phyloP scores from a whole-genome alignment of 2,888 invertebrate species.

The Taenaris catops region DNA sequence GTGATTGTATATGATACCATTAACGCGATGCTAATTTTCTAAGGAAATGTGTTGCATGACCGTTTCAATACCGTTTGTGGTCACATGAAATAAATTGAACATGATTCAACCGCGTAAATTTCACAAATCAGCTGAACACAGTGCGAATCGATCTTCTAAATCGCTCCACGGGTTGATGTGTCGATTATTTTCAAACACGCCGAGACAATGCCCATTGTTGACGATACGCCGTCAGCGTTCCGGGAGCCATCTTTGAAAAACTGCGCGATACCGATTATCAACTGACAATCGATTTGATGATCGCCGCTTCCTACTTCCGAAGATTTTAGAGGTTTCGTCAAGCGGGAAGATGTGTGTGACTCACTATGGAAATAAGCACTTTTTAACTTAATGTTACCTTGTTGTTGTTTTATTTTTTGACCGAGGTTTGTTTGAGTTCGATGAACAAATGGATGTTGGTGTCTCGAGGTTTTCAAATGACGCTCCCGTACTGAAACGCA shows the following conservation, averaged over 20 bases:
- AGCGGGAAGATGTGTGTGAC: slow-evolving; percentile 17
- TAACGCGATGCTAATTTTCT: too few relatives aligned
- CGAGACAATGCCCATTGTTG: slow-evolving; percentile 67
- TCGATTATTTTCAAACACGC: slow-evolving; percentile 57
- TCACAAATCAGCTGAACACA: slow-evolving; percentile 8
- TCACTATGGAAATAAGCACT: too few relatives aligned
- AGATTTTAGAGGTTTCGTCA: slow-evolving; percentile 16
- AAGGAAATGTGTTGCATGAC: too few relatives aligned
- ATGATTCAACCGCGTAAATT: slow-evolving; percentile 6
- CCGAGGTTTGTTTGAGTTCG: too few relatives aligned
- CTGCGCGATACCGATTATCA: slow-evolving; percentile 43
- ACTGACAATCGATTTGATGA: slow-evolving; percentile 47
- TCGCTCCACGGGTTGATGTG: slow-evolving; percentile 32
- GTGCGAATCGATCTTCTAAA: slow-evolving; percentile 9
- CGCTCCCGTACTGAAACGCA: too few relatives aligned
- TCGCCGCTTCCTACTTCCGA: slow-evolving; percentile 26
- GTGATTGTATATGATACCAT: too few relatives aligned
- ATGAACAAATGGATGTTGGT: too few relatives aligned
- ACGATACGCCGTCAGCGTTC: slow-evolving; percentile 54
- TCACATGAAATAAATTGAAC: too few relatives aligned
- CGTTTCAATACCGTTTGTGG: too few relatives aligned
- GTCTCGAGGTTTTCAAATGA: too few relatives aligned
- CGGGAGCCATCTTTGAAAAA: slow-evolving; percentile 35
- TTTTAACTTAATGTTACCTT: too few relatives aligned
- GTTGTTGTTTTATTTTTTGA: too few relatives aligned